Evolutionary conservation across 2,888 invertebrate species (phyloP), one percentile per base, ranked within the genome.

Genomic region (Xestia sexstrigata): DNA sequence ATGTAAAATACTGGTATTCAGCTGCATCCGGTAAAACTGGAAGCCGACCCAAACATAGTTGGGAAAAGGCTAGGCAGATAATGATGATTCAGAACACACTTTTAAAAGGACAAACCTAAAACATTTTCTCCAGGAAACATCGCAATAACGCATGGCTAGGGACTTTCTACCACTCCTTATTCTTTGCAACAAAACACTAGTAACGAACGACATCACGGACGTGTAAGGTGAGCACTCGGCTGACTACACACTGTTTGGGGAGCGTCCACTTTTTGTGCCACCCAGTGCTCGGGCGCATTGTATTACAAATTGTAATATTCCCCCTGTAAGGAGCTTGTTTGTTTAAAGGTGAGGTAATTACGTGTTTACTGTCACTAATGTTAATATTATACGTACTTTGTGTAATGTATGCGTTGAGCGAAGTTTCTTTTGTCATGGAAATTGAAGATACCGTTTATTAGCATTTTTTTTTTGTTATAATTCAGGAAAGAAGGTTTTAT

Each of bases 271-370:
- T 95, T 95, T 95, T 95, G 88, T 86, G 30, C 76, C 63, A 5
- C 1, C 62, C 78, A 75, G 76, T 75, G 76, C 76, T 70, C 81
- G 58, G 30, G 67, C 78, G 85, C 92, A 95, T 95, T 95, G 95
- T 95, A 95, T 95, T 94, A 95, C 96, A 95, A 96, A 95, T 96
- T 95, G 94, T 95, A 94, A 95, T 95, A 95, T 90, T 89, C 90
- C 81, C 89, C 87, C 83, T 87, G 84, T 87, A 91, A 78, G 92
- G 90, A 77, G 82, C 55, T 87, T 89, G 89, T 90, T 90, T 90
- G 89, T 89, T 88, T 89, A 87, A 87, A 83, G 82, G 84, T 78
- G 75, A 70, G 73, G 79, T 86, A 88, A 91, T 91, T 88, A 89
- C 83, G 84, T 81, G 87, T 89, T 88, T 84, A 81, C 70, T 79